Base-by-base conservation (phyloP, 2,888 invertebrate genomes). In the Uloborus plumipes region DNA sequence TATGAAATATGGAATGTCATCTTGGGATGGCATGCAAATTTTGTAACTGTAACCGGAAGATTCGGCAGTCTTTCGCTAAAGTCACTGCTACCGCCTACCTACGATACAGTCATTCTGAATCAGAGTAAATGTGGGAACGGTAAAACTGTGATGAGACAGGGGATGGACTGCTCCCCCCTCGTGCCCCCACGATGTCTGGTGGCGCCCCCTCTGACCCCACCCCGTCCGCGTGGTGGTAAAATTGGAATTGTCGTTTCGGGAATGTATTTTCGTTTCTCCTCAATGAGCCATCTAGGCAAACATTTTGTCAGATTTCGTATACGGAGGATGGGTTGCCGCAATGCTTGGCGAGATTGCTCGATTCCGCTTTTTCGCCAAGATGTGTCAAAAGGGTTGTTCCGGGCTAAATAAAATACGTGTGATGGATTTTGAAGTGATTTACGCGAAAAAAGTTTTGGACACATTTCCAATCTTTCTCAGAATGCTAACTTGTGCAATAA, bases 181-280 rank as follows among this genome's bases (percentile, higher is more conserved):
- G 26, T 47, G 62, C 58, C 20, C 39, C 55, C 58, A 15, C n/a
- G 9, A 1, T 20, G 69, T 69, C 69, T n/a, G 7, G 74, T 69
- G 69, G 74, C 62, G 64, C 74, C 74, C 80, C 74, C 74, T 73
- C 39, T 67, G 66, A 66, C 59, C 71, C 74, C 70, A 49, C 78
- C 71, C 71, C 47, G 39, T 62, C 31, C 71, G 22, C 31, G 65
- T 65, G 78, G 66, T 49, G 58, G 59, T 70, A 73, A 79, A 79
- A 79, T 79, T 79, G 73, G 73, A 79, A 73, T 67, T 79, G 79
- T 79, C 79, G 79, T 79, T 73, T 62, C 31, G 78, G 61, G 67
- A 61, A 53, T 67, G 66, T 73, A 79, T 73, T 49, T 73, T 53
- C 67, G 62, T 73, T 79, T 67, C 61, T 31, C 47, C 67, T 59